A percentile compares a stretch with the other conserved stretches of the same genome.
phyloP scores from a whole-genome alignment of 1,140 invertebrate genomes.

The Dermatophagoides farinae region DNA sequence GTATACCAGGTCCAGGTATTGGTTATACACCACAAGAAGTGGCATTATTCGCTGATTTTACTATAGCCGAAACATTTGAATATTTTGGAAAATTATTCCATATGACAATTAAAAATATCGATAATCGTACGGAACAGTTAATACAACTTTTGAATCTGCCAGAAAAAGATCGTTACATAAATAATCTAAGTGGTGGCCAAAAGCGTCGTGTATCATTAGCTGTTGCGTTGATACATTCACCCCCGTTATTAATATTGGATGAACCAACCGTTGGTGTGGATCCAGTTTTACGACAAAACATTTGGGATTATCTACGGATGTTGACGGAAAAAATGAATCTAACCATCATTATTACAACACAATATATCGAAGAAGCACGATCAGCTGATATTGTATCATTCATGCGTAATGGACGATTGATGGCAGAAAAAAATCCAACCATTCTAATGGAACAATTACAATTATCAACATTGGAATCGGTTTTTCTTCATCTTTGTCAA shows the following conservation, averaged over 20 bases:
- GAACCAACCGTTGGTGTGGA: conserved; percentile 85
- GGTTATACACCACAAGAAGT: conserved; percentile 49
- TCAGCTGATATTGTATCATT: conserved; percentile 26
- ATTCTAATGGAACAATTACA: conserved; percentile 21
- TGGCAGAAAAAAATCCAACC: conserved; percentile 25
- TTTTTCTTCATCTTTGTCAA: conserved; percentile 56
- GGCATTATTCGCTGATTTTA: conserved; percentile 77
- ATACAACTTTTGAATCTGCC: conserved; percentile 70
- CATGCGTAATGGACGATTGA: conserved; percentile 26
- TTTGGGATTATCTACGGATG: conserved; percentile 69
- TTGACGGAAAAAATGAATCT: conserved; percentile 44
- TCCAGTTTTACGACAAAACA: conserved; percentile 61
- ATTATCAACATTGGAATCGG: conserved; percentile 44
- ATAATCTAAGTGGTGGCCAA: conserved; percentile 55
- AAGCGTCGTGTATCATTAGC: conserved; percentile 77
- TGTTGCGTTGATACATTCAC: conserved; percentile 73
- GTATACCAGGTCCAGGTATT: conserved; percentile 24
- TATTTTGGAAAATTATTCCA: conserved; percentile 88
- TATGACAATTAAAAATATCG: conserved; percentile 35
- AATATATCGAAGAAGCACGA: conserved; percentile 29
- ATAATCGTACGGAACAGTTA: conserved; percentile 57
- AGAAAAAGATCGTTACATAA: conserved; percentile 21
- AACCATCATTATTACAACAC: conserved; percentile 29
- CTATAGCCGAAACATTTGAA: conserved; percentile 77
- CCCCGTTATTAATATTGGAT: conserved; percentile 77